Conservation (phyloP, 2,797 vertebrate species). For the Psittacula derbiana region DNA sequence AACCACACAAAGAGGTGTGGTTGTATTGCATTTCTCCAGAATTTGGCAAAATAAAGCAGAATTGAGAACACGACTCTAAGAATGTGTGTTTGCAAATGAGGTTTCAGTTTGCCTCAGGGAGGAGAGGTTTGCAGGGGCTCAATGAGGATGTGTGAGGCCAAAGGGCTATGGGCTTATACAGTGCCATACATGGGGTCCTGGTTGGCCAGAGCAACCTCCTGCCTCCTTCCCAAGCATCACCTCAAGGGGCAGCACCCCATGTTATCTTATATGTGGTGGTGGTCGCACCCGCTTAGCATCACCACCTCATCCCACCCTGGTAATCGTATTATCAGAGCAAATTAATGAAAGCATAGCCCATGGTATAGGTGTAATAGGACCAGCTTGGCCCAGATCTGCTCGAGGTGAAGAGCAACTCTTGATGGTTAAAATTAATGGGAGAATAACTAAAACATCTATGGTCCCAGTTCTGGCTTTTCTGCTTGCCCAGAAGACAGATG, state of each 20-base stretch:
- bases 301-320: not conserved
- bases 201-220: not conserved
- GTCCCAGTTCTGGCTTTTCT: not conserved
- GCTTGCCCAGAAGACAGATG: not conserved
- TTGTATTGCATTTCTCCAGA: not conserved
- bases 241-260: not conserved
- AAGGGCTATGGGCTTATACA: not conserved
- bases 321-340: not conserved
- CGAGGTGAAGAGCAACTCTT: not conserved
- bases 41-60: not conserved
- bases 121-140: not conserved
- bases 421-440: not conserved
- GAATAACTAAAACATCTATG: not conserved
- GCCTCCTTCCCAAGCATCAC: not conserved
- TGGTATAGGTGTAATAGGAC: not conserved
- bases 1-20: not conserved
- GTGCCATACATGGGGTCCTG: not conserved
- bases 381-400: not conserved
- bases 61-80: not conserved
- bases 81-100: not conserved
- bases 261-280: not conserved
- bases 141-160: rapidly evolving
- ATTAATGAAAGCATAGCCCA: not conserved
- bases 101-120: not conserved
- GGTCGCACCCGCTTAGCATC: not conserved